Conservation (phyloP, 2,888 invertebrate genomes). For the Ochlodes sylvanus region DNA sequence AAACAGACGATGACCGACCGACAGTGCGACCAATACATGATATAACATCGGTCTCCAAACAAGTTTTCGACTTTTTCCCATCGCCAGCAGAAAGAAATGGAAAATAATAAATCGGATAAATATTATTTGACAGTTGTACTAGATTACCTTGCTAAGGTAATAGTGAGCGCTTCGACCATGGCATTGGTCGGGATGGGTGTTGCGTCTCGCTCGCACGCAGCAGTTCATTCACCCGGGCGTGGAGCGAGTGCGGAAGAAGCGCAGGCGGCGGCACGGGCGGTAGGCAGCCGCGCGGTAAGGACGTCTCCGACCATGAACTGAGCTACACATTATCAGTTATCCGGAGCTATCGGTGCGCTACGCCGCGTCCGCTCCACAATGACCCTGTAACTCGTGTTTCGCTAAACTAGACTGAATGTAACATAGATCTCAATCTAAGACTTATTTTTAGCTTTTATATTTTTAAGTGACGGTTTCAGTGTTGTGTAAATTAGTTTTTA, state of each 20-base stretch:
- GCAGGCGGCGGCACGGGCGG: slow-evolving; percentile 74
- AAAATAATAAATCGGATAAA: slow-evolving; percentile 45
- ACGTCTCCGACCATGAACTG: slow-evolving; percentile 81
- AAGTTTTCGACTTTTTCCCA: slow-evolving; percentile 15
- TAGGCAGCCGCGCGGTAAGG: slow-evolving; percentile 73
- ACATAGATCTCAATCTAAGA: slow-evolving; percentile 83
- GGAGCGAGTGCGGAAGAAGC: slow-evolving; percentile 75
- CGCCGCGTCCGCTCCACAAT: slow-evolving; percentile 72
- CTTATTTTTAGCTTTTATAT: slow-evolving; percentile 68
- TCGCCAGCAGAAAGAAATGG: slow-evolving; percentile 40
- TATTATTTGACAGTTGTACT: slow-evolving; percentile 63
- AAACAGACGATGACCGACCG: background rate
- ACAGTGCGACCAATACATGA: background rate
- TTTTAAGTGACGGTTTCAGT: slow-evolving; percentile 77
- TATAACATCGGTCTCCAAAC: slow-evolving; percentile 12
- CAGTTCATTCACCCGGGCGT: slow-evolving; percentile 79
- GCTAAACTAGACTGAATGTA: slow-evolving; percentile 78
- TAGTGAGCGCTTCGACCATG: slow-evolving; percentile 72
- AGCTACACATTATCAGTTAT: slow-evolving; percentile 81
- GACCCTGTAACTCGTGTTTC: slow-evolving; percentile 69
- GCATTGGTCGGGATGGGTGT: slow-evolving; percentile 64
- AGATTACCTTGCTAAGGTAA: slow-evolving; percentile 70
- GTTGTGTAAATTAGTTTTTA: slow-evolving; percentile 71
- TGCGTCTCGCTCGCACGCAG: slow-evolving; percentile 68
- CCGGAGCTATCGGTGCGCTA: slow-evolving; percentile 77